phyloP scores from a whole-genome alignment of 2,113 vertebrate genomes.

The Sinocyclocheilus grahami region DNA sequence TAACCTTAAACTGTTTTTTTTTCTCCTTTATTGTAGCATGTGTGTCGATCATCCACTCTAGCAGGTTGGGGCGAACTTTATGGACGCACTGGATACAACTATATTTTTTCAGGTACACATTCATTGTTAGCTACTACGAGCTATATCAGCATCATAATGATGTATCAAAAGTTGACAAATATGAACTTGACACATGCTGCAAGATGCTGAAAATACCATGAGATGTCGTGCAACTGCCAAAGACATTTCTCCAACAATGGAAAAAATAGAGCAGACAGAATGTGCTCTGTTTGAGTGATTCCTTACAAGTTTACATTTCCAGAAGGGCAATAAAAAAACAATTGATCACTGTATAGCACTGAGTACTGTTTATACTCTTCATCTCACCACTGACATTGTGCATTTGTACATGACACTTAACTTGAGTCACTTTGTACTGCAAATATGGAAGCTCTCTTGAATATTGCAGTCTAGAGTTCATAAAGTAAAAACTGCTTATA shows the following conservation, averaged over 20 bases:
- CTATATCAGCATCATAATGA: not conserved
- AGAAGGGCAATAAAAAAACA: no score
- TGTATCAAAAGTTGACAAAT: not conserved
- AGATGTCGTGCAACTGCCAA: not conserved
- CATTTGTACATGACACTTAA: no score
- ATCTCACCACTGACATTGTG: no score
- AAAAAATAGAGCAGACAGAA: not conserved
- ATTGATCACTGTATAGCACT: no score
- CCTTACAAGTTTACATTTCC: not conserved
- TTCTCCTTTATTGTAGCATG: constrained; percentile 78
- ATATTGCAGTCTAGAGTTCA: no score
- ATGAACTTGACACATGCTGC: not conserved
- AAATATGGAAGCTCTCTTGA: no score
- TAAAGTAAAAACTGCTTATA: no score
- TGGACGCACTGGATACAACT: constrained; percentile 96
- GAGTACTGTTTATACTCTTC: no score
- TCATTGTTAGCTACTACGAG: not conserved
- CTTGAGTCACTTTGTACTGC: no score
- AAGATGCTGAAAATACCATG: not conserved
- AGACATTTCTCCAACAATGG: not conserved
- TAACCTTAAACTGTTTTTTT: not conserved
- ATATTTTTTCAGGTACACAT: constrained; percentile 92
- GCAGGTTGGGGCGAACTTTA: constrained; percentile 98
- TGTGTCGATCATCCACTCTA: constrained; percentile 94
- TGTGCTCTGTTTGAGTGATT: not conserved